A percentile compares a stretch with the other conserved stretches of the same genome.
These are phyloP conservation scores for Hedychridium roseum DNA, from an alignment of 2,888 invertebrate species.

Conservation along the genomic window DNA sequence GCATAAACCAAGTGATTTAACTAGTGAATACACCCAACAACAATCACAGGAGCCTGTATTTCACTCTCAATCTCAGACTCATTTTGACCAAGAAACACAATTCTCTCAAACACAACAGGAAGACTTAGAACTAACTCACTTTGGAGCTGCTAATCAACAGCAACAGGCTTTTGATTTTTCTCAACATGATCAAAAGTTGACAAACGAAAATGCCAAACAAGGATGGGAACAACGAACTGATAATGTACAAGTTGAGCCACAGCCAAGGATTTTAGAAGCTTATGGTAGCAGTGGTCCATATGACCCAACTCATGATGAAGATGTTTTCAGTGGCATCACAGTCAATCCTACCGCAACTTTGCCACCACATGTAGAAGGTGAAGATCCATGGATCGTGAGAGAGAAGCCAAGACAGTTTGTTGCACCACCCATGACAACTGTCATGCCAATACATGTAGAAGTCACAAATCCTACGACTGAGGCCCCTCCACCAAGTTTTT, in stretches of 20 bases:
- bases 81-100: not conserved
- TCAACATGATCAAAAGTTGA: constrained; percentile 1
- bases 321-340: constrained; percentile 38
- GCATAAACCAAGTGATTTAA: constrained; percentile 41
- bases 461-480: constrained; percentile 32
- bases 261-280: constrained; percentile 47
- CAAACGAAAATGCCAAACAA: constrained; percentile 4
- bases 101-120: not conserved
- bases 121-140: constrained; percentile 1
- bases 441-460: constrained; percentile 15
- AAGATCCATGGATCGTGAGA: constrained; percentile 47
- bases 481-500: constrained; percentile 66
- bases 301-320: constrained; percentile 31
- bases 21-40: constrained; percentile 19
- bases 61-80: too few relatives aligned
- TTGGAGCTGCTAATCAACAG: not conserved
- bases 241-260: constrained; percentile 12
- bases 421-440: constrained; percentile 6
- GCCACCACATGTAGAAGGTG: constrained; percentile 28
- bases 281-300: constrained; percentile 53
- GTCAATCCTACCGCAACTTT: constrained; percentile 47
- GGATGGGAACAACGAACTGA: constrained; percentile 3
- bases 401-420: constrained; percentile 32
- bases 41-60: not conserved
- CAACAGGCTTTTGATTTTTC: not conserved